These are phyloP conservation scores for Eriosoma lanigerum DNA, from an alignment of 1,140 invertebrate species.

Conservation along the genomic window DNA sequence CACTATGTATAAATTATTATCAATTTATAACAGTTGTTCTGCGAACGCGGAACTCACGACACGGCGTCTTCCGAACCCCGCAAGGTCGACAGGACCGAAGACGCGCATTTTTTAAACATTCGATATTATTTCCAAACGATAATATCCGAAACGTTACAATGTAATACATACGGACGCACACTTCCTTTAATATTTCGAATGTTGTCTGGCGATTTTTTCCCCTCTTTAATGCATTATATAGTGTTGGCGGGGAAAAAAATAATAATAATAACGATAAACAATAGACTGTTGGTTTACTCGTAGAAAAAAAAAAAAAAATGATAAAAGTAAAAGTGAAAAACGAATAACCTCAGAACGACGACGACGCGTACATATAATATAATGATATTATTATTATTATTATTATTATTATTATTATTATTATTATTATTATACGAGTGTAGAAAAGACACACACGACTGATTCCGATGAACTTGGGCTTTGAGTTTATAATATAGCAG, in stretches of 20 bases:
- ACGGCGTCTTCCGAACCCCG: not conserved
- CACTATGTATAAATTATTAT: too few relatives aligned
- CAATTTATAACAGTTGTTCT: not conserved
- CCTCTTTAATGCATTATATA: too few relatives aligned
- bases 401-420: too few relatives aligned
- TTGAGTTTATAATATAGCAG: constrained; percentile 8
- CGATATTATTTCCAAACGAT: not conserved
- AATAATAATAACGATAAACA: constrained; percentile 5
- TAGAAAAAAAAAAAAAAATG: too few relatives aligned
- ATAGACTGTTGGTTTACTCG: constrained; percentile 3
- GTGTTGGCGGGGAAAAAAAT: too few relatives aligned
- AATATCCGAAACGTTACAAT: not conserved
- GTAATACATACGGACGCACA: too few relatives aligned
- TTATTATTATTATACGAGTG: too few relatives aligned
- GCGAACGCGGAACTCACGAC: constrained; percentile 31
- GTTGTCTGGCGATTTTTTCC: too few relatives aligned
- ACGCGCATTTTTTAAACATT: not conserved
- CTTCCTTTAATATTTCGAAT: not conserved
- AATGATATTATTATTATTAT: too few relatives aligned
- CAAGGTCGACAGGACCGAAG: not conserved
- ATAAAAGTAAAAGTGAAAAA: constrained; percentile 48
- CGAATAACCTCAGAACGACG: constrained; percentile 43
- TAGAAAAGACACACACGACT: constrained; percentile 50
- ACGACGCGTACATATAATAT: constrained; percentile 6
- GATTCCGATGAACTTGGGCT: constrained; percentile 50